These are phyloP conservation scores for Gymnoscopelus braueri DNA, from an alignment of 2,797 vertebrate species.

Conservation along the genomic window DNA sequence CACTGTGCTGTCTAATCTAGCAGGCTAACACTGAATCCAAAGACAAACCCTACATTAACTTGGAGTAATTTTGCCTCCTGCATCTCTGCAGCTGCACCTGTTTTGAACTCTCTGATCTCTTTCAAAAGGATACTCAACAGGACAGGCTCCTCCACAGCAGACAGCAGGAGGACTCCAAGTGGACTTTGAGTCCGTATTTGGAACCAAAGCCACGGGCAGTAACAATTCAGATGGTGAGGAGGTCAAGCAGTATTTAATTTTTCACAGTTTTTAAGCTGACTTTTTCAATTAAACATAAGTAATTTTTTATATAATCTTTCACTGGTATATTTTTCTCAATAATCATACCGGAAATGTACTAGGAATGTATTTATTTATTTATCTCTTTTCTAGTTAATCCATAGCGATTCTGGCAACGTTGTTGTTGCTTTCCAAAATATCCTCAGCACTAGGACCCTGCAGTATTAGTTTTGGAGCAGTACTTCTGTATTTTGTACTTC, in stretches of 20 bases:
- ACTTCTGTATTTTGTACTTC: too few species aligned
- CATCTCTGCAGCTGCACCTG: slow-evolving; percentile 24
- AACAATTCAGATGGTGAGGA: slow-evolving; percentile 91
- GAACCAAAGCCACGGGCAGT: slow-evolving; percentile 90
- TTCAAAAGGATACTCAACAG: slow-evolving; percentile 88
- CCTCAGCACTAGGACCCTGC: too few species aligned
- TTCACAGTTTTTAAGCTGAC: background rate
- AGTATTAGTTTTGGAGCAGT: too few species aligned
- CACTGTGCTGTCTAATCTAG: too few species aligned
- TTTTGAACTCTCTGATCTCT: slow-evolving; percentile 50
- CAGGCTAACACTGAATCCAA: background rate
- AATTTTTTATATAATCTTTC: too few species aligned
- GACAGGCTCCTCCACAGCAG: slow-evolving; percentile 88
- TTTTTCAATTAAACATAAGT: background rate
- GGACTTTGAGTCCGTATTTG: slow-evolving; percentile 99
- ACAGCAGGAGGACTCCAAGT: slow-evolving; percentile 92
- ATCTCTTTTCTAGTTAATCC: too few species aligned
- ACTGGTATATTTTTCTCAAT: too few species aligned
- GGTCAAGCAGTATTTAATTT: background rate
- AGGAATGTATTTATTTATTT: too few species aligned
- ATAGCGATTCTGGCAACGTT: too few species aligned
- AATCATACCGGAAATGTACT: too few species aligned
- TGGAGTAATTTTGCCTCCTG: slow-evolving; percentile 1
- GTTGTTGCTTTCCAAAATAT: too few species aligned
- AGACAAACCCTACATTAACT: background rate